Evolutionary conservation across 2,113 vertebrate genomes (phyloP), one percentile per base, ranked within the genome.

Genomic region (Felis chaus): DNA sequence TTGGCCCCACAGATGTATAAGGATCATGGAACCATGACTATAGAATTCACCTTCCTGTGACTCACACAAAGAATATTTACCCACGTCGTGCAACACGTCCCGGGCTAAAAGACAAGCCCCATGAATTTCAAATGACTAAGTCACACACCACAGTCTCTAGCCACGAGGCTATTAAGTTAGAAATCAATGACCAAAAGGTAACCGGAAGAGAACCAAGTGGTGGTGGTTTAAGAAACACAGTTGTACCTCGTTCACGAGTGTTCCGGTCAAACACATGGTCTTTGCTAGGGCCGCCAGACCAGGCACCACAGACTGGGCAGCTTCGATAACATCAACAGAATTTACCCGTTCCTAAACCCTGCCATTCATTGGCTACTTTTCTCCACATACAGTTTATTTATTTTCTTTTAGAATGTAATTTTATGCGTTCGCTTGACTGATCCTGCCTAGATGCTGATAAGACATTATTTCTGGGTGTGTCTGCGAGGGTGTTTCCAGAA

Each of bases 251-350:
- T 18, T 61, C 15, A 55, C 4, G 41, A 63, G 15, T 9, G 1
- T 33, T 4, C 27, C 31, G 65, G 7, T 14, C 73, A 90, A 80
- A 85, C 14, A 29, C 21, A 3, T 6, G 41, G 1, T 29, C 76
- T 55, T 16, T 68, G 3, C 65, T 36, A 27, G 7, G 14, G 63
- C 31, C 33, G 19, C 45, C 82, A 19, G 8, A 66, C 29, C 50
- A 45, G 33, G 11, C 0, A 4, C 3, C 57, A 10, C 8, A 36
- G 1, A 14, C 23, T 1, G n/a, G 33, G 23, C 19, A 23, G 11
- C 7, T 57, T 31, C 69, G 61, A 45, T 7, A 50, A 50, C 50
- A 73, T 31, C 69, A 76, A 45, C 50, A 73, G 63, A 29, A 79
- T n/a, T 33, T 21, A n/a, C 31, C 76, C 31, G n/a, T 23, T 53